Evolutionary conservation across 2,113 vertebrate species (phyloP), one percentile per base, ranked within the genome.

Genomic region (Carassius gibelio): DNA sequence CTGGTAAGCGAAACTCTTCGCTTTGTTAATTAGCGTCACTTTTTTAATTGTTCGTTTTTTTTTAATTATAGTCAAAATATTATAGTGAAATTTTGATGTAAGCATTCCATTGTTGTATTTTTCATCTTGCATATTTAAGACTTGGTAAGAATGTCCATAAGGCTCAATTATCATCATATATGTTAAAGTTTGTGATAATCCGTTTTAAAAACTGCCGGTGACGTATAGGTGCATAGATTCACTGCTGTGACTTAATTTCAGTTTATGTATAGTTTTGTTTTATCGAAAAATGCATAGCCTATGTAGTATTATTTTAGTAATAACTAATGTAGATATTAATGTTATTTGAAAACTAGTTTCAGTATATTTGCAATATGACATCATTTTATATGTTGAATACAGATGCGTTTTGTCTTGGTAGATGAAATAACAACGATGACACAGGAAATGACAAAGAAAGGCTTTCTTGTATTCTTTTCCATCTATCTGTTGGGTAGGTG

Each of bases 361-460:
- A 72, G 38, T 42, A 21, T 1, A 72, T 42, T 45, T 72, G 4
- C 10, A 42, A 76, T 50, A 77, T 57, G 3, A 55, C 26, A 17
- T 55, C 3, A 8, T 26, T 50, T 57, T 38, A 59, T 59, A 21
- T 2, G 21, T 3, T 59, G 19, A 59, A 21, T 21, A 59, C 57
- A 59, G 19, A 19, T 59, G 19, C 19, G 57, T 62, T 1, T 17
- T 52, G 2, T 76, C 3, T n/a, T 69, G 5, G 50, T 80, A 68
- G 74, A 36, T 50, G 34, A 80, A 69, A 61, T 3, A 38, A 57
- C 19, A 50, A 11, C n/a, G 17, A 4, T 3, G 23, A 8, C 0
- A 68, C 76, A 71, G 76, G 85, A 88, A 88, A 88, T 86, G 87
- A 69, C 38, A 77, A 76, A 77, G n/a, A 80, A 45, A 42, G 17